Evolutionary conservation across 2,113 vertebrate species (phyloP), one percentile per base, ranked within the genome.

Genomic region (Nerophis ophidion): DNA sequence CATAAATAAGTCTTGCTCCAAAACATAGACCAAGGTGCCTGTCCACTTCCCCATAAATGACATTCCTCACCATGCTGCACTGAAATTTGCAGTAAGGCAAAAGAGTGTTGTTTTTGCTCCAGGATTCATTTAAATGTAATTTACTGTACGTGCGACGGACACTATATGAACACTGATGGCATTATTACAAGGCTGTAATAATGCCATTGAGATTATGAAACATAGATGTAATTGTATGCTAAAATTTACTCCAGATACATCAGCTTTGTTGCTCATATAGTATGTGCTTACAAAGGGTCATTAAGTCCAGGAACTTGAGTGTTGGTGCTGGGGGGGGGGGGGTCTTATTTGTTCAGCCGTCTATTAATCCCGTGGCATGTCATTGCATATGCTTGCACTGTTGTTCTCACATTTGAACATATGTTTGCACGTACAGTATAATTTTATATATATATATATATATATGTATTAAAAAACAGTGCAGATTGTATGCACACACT

Each of bases 371-470:
- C 38, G 7, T 10, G 38, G 38, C 10, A 9, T 40, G 38, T 40
- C 38, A 40, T 47, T 13, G 6, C 47, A 48, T 8, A 4, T 17
- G n/a, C 7, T n/a, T 65, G 19, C 48, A 65, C 44, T 38, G 6
- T 19, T 60, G 64, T 76, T 68, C 63, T 60, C 62, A 57, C 38
- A 49, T 33, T 54, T 68, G 19, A 70, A 61, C 81, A 80, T 70
- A 80, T 80, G 76, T 44, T 48, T 71, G 60, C 65, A 46, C 47
- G 62, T 54, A 17, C 26, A 13, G 42, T 52, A 34, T 33, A 54
- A 35, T 8, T 33, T 10, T 50, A 34, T 33, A 13, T 13, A 33
- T 13, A 33, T 26, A 19, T 50, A 34, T 33, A 13, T 13, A 33
- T 13, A 33, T 26, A 26, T 34, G 4, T 26, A 26, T 26, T 26